Percentiles rank a stretch among this genome's conserved stretches.
phyloP scores from a whole-genome alignment of 1,140 invertebrate genomes.

The Caenorhabditis tropicalis region DNA sequence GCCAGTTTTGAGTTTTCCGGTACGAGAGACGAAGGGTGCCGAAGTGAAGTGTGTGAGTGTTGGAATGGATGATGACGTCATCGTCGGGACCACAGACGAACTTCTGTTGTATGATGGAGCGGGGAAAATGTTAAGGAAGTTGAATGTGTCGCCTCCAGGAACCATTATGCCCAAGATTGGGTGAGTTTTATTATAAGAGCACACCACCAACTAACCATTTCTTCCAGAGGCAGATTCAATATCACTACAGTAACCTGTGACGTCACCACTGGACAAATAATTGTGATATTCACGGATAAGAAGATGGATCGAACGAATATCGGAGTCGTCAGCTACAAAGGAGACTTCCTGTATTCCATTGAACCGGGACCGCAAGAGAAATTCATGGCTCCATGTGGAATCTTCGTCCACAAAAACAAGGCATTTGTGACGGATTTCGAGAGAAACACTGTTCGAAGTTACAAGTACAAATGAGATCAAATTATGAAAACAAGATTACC shows the following conservation, averaged over 20 bases:
- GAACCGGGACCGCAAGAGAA: constrained; percentile 40
- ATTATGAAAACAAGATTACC: too few species aligned
- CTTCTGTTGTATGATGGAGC: constrained; percentile 49
- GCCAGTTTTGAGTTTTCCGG: constrained; percentile 48
- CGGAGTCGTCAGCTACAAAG: constrained; percentile 48
- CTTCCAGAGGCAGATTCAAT: constrained; percentile 11
- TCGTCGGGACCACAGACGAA: constrained; percentile 42
- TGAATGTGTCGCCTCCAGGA: constrained; percentile 33
- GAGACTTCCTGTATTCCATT: constrained; percentile 45
- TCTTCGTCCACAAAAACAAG: constrained; percentile 41
- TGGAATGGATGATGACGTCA: constrained; percentile 53
- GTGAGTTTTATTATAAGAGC: too few species aligned
- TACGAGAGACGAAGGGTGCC: constrained; percentile 28
- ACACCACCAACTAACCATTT: too few species aligned
- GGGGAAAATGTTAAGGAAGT: constrained; percentile 28
- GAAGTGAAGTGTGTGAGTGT: constrained; percentile 48
- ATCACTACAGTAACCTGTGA: not conserved
- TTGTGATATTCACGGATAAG: constrained; percentile 39
- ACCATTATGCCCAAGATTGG: not conserved
- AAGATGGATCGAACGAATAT: constrained; percentile 9
- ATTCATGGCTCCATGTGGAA: constrained; percentile 38
- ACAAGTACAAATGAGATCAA: constrained; percentile 47
- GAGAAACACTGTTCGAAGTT: constrained; percentile 44
- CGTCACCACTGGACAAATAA: constrained; percentile 32
- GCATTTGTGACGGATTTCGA: constrained; percentile 45